Evolutionary conservation across 2,888 invertebrate species (phyloP), one percentile per base, ranked within the genome.

Genomic region (Matsumyia berberina): DNA sequence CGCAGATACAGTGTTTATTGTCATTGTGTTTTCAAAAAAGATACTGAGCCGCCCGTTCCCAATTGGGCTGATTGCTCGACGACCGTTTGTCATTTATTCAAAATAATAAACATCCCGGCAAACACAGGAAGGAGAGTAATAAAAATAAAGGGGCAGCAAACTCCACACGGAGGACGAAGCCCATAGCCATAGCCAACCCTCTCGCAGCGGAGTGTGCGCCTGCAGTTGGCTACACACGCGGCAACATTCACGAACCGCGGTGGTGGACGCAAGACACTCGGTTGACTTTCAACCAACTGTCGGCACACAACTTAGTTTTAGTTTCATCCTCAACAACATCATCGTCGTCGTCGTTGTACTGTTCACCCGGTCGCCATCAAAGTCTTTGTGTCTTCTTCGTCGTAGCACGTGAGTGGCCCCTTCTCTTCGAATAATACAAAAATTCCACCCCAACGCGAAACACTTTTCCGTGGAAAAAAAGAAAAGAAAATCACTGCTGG

Each of bases 31-130:
- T 80, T 79, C 33, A 39, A 79, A 72, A n/a, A 66, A 85, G 74
- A 85, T 70, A 74, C 53, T 33, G 35, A 69, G 64, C 58, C 53
- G 58, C 44, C 29, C 72, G 60, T 44, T 44, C 42, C 49, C 67
- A 67, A 44, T 82, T 57, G 78, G 57, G 29, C 69, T 73, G 79
- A 79, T 83, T 83, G 79, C 69, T 73, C 60, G 49, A 9, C 85
- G 74, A 62, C 74, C 80, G 85, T 85, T 85, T 80, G 85, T 74
- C 85, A 85, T 85, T 85, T 85, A 85, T 80, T 76, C 80, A 85
- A 85, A 85, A 85, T 85, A 85, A 85, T 85, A 85, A 85, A 85
- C 85, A 85, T 73, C 73, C 67, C 73, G 51, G 37, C n/a, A 70
- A 72, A 72, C 66, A 79, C 83, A 83, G 79, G 74, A 85, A 85